phyloP scores from a whole-genome alignment of 2,797 vertebrate genomes.

The Epinephelus malabaricus region DNA sequence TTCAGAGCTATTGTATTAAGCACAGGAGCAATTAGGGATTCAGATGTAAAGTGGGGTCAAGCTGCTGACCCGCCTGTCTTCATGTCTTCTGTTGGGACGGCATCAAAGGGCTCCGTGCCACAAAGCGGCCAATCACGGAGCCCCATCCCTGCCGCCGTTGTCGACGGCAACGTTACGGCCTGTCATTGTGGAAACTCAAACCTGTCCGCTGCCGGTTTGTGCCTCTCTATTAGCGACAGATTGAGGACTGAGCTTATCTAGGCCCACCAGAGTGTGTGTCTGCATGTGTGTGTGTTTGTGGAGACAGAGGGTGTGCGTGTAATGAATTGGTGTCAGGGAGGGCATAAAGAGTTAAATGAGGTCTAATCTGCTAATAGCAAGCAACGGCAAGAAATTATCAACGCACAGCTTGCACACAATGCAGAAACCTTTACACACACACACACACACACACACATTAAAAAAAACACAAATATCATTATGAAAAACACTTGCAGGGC shows the following conservation, averaged over 20 bases:
- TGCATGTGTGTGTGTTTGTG: constrained; percentile 34
- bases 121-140: constrained; percentile 45
- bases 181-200: constrained; percentile 57
- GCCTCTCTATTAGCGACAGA: constrained; percentile 81
- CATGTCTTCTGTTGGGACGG: constrained; percentile 51
- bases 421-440: constrained; percentile 58
- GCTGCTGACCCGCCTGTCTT: constrained; percentile 60
- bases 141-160: constrained; percentile 18
- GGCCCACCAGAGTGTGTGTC: constrained; percentile 69
- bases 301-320: constrained; percentile 42
- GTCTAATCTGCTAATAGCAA: constrained; percentile 77
- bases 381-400: constrained; percentile 69
- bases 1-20: constrained; percentile 34
- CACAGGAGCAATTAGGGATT: constrained; percentile 68
- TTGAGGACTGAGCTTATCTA: constrained; percentile 84
- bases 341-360: constrained; percentile 82
- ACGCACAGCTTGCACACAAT: constrained; percentile 52
- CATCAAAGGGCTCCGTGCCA: constrained; percentile 31
- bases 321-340: constrained; percentile 75
- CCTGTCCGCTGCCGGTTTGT: constrained; percentile 68
- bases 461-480: constrained; percentile 59
- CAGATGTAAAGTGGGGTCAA: constrained; percentile 78
- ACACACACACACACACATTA: not conserved
- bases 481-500: constrained; percentile 46
- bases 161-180: constrained; percentile 43